These are phyloP conservation scores for Drosophila antonietae DNA, from an alignment of 2,888 invertebrate species.

Conservation along the genomic window DNA sequence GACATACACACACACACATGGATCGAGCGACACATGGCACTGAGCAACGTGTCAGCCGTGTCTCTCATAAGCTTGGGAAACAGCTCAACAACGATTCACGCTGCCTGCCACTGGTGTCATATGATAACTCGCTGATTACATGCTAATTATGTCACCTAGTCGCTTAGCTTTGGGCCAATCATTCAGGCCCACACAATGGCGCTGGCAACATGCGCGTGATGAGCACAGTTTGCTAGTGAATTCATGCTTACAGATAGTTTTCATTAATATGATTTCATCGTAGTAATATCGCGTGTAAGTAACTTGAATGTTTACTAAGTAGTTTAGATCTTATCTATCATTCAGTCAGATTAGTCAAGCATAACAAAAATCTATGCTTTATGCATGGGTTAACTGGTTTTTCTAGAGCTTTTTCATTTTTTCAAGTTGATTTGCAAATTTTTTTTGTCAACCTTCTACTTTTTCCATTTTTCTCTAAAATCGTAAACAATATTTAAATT, in stretches of 20 bases:
- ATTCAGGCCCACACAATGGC: neutral
- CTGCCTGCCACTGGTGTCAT: slow-evolving; percentile 37
- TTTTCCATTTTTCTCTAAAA: neutral
- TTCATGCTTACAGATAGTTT: neutral
- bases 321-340: neutral
- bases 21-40: slow-evolving; percentile 16
- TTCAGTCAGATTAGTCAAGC: neutral
- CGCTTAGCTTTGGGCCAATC: slow-evolving; percentile 18
- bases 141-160: slow-evolving; percentile 69
- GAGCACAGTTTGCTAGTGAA: neutral
- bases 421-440: too few species aligned
- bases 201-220: neutral
- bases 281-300: neutral
- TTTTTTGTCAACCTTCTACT: neutral
- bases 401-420: neutral
- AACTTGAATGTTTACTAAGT: neutral
- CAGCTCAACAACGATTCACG: slow-evolving; percentile 30
- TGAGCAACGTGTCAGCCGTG: slow-evolving; percentile 19
- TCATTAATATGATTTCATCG: neutral
- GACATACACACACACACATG: too few species aligned
- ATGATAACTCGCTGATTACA: slow-evolving; percentile 54
- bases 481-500: too few species aligned
- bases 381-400: neutral
- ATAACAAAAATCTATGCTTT: neutral
- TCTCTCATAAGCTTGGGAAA: slow-evolving; percentile 49